These are phyloP conservation scores for Drosophila chauvacae DNA, from an alignment of 1,140 invertebrate genomes.

Conservation along the genomic window DNA sequence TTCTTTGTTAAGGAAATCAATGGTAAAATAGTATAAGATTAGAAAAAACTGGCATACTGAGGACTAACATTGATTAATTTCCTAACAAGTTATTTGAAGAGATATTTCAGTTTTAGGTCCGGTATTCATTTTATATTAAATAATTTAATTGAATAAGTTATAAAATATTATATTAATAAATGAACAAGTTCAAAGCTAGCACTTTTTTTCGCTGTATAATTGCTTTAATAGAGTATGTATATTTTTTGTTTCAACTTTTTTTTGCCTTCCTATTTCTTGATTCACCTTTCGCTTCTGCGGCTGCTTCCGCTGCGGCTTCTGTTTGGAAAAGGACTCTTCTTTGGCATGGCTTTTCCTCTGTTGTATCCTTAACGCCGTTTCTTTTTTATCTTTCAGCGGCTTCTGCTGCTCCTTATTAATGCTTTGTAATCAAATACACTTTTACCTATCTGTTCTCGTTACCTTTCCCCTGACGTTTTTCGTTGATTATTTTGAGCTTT, in stretches of 20 bases:
- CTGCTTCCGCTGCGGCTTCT: slow-evolving; percentile 28
- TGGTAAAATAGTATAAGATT: not conserved
- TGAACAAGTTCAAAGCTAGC: no score
- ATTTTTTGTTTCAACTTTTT: slow-evolving; percentile 17
- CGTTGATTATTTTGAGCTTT: slow-evolving; percentile 65
- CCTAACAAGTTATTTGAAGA: not conserved
- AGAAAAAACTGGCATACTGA: not conserved
- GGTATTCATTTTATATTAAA: not conserved
- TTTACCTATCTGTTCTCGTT: slow-evolving; percentile 23
- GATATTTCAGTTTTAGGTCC: not conserved
- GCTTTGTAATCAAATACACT: slow-evolving; percentile 71
- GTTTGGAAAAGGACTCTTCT: slow-evolving; percentile 28
- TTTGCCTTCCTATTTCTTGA: slow-evolving; percentile 62
- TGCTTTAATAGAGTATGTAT: not conserved
- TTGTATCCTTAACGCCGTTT: slow-evolving; percentile 3
- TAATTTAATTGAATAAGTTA: not conserved
- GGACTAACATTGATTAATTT: not conserved
- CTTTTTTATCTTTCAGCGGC: slow-evolving; percentile 32
- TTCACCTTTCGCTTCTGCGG: slow-evolving; percentile 41
- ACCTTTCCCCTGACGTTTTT: slow-evolving; percentile 18
- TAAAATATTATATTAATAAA: not conserved
- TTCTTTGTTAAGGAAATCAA: not conserved
- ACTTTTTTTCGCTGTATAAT: not conserved
- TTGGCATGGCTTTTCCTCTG: slow-evolving; percentile 20
- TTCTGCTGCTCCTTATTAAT: slow-evolving; percentile 57